Evolutionary conservation across 2,888 invertebrate species (phyloP).

Genomic region (Carterocephalus palaemon): DNA sequence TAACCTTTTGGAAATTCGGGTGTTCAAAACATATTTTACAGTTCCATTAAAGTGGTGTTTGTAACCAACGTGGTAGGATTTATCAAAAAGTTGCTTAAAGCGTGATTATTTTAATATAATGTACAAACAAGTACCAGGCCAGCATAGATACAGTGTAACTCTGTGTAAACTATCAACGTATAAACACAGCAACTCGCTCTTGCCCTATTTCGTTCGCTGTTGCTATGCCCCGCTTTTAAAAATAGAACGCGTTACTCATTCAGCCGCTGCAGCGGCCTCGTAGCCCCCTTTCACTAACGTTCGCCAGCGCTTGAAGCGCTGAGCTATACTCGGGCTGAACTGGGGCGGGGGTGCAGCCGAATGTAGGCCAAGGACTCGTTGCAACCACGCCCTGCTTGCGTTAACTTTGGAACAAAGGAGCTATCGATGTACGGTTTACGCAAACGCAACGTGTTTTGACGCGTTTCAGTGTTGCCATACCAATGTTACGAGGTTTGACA

Average conservation of each 20-base stretch:
- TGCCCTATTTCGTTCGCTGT: conserved; percentile 37
- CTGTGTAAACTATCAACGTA: too few relatives aligned
- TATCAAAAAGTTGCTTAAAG: too few relatives aligned
- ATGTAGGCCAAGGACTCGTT: conserved; percentile 35
- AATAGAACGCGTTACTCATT: conserved; percentile 36
- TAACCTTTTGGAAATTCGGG: too few relatives aligned
- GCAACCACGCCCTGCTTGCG: conserved; percentile 34
- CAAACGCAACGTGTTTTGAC: conserved; percentile 21
- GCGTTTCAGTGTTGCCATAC: conserved; percentile 13
- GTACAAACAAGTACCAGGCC: conserved; percentile 23
- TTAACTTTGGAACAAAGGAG: conserved; percentile 20
- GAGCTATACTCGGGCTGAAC: too few relatives aligned
- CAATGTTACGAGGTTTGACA: not conserved
- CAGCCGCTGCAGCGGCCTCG: conserved; percentile 37
- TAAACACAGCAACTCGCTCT: conserved; percentile 16
- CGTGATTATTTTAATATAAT: too few relatives aligned
- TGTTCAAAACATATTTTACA: too few relatives aligned
- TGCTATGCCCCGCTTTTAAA: conserved; percentile 42
- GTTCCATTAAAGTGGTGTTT: too few relatives aligned
- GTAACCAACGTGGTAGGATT: too few relatives aligned
- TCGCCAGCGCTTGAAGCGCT: conserved; percentile 31
- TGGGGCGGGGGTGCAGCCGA: conserved; percentile 30
- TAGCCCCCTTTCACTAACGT: conserved; percentile 25
- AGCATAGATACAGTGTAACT: conserved; percentile 22
- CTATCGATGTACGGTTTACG: conserved; percentile 19